Conservation (phyloP, 2,113 vertebrate species). For the Chauna torquata region DNA sequence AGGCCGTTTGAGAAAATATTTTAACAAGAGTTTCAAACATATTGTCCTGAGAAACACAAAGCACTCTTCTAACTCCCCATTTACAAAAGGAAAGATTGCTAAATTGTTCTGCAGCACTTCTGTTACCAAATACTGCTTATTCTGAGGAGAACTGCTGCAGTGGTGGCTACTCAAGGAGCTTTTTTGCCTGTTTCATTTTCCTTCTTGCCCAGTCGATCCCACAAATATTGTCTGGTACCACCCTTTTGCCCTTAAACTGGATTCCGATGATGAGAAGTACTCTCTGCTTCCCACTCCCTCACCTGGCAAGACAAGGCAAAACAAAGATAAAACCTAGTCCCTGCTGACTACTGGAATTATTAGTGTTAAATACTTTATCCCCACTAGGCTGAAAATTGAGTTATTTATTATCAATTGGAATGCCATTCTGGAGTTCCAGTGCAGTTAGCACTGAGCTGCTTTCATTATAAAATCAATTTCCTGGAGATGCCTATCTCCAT, state of each 20-base stretch:
- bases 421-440: constrained; percentile 23
- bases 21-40: background rate
- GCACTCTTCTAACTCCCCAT: background rate
- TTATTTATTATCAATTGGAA: constrained; percentile 47
- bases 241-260: background rate
- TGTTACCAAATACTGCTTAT: background rate
- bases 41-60: background rate
- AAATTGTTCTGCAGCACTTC: background rate
- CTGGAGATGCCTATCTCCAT: constrained; percentile 47
- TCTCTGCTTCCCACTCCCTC: background rate
- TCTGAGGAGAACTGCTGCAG: background rate
- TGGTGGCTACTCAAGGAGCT: background rate
- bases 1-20: background rate
- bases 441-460: background rate
- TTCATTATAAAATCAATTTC: constrained; percentile 63
- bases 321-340: background rate
- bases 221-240: background rate
- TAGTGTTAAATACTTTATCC: constrained; percentile 14
- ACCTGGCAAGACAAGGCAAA: background rate
- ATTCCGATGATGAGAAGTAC: background rate
- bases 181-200: background rate
- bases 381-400: constrained; percentile 17
- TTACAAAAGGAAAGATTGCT: background rate
- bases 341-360: background rate
- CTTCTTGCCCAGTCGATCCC: background rate